phyloP scores from a whole-genome alignment of 2,113 vertebrate genomes.

The Geococcyx californianus region DNA sequence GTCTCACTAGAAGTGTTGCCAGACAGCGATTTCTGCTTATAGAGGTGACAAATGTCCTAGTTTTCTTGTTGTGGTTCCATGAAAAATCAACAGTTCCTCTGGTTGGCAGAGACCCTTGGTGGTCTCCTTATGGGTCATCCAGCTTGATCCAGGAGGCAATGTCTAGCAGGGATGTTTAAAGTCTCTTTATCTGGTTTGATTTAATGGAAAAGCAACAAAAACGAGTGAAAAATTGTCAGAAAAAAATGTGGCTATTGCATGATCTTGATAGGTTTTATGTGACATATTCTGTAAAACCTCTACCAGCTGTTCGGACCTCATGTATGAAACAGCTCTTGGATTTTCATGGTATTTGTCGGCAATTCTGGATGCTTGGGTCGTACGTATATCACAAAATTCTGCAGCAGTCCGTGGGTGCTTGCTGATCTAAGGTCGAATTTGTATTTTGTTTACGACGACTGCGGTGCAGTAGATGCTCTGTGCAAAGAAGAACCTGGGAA shows the following conservation, averaged over 20 bases:
- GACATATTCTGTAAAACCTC: too few relatives aligned
- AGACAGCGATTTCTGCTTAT: not conserved
- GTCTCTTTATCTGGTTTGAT: not conserved
- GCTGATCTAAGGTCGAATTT: not conserved
- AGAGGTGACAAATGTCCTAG: not conserved
- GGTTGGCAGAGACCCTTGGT: not conserved
- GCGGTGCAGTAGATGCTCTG: not conserved
- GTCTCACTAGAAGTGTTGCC: not conserved
- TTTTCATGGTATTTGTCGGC: not conserved
- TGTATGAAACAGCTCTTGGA: not conserved
- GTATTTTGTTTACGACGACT: not conserved
- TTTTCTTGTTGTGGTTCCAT: not conserved
- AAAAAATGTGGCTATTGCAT: not conserved
- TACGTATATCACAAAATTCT: not conserved
- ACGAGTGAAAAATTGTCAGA: too few relatives aligned
- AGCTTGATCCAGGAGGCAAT: accelerated
- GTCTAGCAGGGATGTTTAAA: not conserved
- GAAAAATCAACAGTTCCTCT: not conserved
- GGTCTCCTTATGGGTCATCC: not conserved
- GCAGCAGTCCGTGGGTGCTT: not conserved
- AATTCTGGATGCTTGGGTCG: not conserved
- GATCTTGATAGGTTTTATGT: not conserved
- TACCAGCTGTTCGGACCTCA: not conserved
- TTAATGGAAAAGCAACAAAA: not conserved
- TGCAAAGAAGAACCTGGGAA: not conserved